phyloP scores from a whole-genome alignment of 2,797 vertebrate species.

The Phalanger gymnotis region DNA sequence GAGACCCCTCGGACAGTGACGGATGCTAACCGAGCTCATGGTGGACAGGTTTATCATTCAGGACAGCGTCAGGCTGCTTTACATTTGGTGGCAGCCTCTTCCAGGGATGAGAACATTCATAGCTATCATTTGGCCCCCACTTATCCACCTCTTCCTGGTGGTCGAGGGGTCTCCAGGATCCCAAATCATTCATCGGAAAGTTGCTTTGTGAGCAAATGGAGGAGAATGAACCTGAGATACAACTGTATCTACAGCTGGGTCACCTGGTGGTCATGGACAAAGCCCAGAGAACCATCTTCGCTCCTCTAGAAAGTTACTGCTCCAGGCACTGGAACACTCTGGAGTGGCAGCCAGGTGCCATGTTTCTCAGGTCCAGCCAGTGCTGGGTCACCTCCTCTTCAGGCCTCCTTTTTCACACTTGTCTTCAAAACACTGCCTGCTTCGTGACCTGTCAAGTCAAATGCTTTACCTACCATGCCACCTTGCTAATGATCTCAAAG shows the following conservation, averaged over 20 bases:
- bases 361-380: not conserved
- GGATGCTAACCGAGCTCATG: not conserved
- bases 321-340: not conserved
- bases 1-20: not conserved
- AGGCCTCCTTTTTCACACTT: not conserved
- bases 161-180: not conserved
- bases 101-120: not conserved
- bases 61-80: not conserved
- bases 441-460: not conserved
- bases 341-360: not conserved
- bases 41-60: not conserved
- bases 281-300: too few relatives aligned
- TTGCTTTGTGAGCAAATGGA: not conserved
- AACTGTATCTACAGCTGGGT: not conserved
- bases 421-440: not conserved
- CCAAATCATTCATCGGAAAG: not conserved
- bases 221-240: not conserved
- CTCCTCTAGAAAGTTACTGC: too few relatives aligned
- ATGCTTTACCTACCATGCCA: not conserved
- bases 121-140: not conserved
- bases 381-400: not conserved
- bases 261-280: not conserved
- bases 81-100: not conserved
- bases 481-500: not conserved
- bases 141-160: not conserved